Evolutionary conservation across 2,888 invertebrate genomes (phyloP), one percentile per base, ranked within the genome.

Genomic region (Diarsia rubi): DNA sequence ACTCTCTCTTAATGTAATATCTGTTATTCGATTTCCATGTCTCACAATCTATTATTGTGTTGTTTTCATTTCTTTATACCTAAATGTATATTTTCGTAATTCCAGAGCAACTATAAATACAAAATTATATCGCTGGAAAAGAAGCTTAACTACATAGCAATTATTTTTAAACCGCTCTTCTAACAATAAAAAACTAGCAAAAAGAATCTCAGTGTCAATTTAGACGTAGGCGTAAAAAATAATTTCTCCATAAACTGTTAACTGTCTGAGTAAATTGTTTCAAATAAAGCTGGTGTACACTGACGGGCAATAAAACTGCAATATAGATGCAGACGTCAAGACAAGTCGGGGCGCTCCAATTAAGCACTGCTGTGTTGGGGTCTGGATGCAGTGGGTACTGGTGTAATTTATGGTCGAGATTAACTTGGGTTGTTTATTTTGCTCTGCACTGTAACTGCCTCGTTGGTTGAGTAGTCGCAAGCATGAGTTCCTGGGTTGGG

Each of bases 291-390:
- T 2, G 19, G 52, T 69, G 47, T 70, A 68, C n/a, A 72, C 63
- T 64, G 21, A 54, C 63, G 14, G 73, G 81, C 69, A 74, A 86
- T 86, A 78, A 83, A 88, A 83, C 66, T 86, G 86, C 79, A 79
- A 82, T 85, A 83, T 83, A 88, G 83, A 84, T 85, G 73, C 79
- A 83, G 82, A 82, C 75, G 82, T 73, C 66, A 73, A 78, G 82
- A 83, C 85, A 84, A 88, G 84, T 81, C 69, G 73, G 71, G 72
- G 78, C 62, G 73, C 69, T 79, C 86, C 82, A 88, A 86, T 88
- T 88, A 88, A 88, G 82, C 71, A 79, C 69, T 79, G 76, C 74
- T 73, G 75, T 68, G 67, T 52, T 11, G 80, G 19, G 75, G 1
- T 16, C 1, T 57, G 5, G 74, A 14, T 59, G 78, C 81, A 85